These are phyloP conservation scores for Drosophila lutescens DNA, from an alignment of 2,888 invertebrate species.

Conservation along the genomic window DNA sequence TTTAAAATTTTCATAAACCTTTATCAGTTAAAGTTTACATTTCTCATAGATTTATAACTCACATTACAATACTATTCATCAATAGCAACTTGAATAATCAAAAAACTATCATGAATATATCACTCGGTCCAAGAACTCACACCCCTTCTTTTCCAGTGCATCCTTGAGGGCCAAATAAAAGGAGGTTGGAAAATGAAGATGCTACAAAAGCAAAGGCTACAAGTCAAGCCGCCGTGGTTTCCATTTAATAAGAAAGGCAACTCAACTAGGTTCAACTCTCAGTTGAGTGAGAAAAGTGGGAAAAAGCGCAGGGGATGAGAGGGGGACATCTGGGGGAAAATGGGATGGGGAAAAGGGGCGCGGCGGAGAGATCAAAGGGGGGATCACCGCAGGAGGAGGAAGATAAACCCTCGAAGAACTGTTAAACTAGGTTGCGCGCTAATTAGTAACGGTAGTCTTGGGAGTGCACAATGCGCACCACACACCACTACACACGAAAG, in stretches of 20 bases:
- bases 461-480: constrained; percentile 66
- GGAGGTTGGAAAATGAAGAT: constrained; percentile 40
- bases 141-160: constrained; percentile 4
- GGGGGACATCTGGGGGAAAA: background rate
- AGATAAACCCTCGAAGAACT: constrained; percentile 65
- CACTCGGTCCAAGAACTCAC: too few relatives aligned
- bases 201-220: constrained; percentile 37
- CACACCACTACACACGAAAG: constrained; percentile 36
- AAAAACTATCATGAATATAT: background rate
- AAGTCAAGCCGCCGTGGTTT: constrained; percentile 54
- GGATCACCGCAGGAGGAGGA: constrained; percentile 32
- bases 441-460: constrained; percentile 73
- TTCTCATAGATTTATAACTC: too few relatives aligned
- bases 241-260: constrained; percentile 45
- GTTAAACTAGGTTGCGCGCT: constrained; percentile 76
- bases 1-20: too few relatives aligned
- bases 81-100: background rate
- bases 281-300: constrained; percentile 27
- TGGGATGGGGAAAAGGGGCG: background rate
- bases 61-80: background rate
- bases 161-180: constrained; percentile 1
- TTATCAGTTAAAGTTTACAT: too few relatives aligned
- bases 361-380: constrained; percentile 5
- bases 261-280: constrained; percentile 33
- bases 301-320: constrained; percentile 4